Percentiles rank a stretch among this genome's conserved stretches.
phyloP scores from a whole-genome alignment of 2,797 vertebrate species.

The Myoxocephalus aenaeus region DNA sequence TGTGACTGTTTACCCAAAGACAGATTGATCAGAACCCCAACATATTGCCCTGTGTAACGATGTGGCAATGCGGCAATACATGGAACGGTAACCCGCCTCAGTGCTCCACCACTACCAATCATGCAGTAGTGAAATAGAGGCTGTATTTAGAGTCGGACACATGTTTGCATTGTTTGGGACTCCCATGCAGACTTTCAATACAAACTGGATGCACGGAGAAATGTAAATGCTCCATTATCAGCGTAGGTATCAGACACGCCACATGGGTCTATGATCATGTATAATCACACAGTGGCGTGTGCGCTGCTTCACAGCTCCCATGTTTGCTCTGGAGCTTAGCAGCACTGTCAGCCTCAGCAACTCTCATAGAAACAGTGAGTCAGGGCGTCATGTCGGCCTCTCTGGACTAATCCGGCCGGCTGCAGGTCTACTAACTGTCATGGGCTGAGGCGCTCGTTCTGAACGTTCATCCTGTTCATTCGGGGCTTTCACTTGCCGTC shows the following conservation, averaged over 20 bases:
- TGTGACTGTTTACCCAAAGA: no score
- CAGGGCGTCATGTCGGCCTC: conserved; percentile 9
- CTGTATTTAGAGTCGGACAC: no score
- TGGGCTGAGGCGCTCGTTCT: background rate
- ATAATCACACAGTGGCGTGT: background rate
- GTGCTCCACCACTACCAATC: no score
- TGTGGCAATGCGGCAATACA: no score
- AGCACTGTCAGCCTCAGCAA: conserved; percentile 41
- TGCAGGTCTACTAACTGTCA: background rate
- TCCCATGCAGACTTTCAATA: background rate
- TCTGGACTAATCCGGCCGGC: conserved; percentile 4
- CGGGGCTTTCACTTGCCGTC: background rate
- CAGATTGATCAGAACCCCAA: no score
- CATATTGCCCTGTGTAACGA: no score
- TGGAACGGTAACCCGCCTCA: no score
- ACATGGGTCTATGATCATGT: no score
- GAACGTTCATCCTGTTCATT: background rate
- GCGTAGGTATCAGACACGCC: background rate
- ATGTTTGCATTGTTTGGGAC: no score
- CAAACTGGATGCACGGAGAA: background rate
- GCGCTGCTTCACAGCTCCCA: background rate
- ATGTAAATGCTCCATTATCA: background rate
- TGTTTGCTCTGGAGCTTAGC: conserved; percentile 49
- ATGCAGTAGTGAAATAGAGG: no score
- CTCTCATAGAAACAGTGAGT: conserved; percentile 42